Evolutionary conservation across 2,797 vertebrate species (phyloP).

Genomic region (Tachyglossus aculeatus): DNA sequence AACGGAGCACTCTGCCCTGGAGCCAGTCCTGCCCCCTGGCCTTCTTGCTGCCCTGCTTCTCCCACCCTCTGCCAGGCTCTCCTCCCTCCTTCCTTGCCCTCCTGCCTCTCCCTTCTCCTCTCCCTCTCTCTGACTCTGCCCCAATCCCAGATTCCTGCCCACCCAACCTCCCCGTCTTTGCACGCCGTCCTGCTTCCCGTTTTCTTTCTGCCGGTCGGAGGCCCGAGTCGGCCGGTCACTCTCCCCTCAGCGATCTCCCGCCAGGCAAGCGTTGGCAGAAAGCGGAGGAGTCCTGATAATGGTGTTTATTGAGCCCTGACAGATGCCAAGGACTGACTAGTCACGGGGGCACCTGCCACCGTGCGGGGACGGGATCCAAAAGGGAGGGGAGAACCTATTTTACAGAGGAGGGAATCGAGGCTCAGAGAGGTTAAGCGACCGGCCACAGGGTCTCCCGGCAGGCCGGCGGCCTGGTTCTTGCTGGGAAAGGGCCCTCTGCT

Average conservation of each 20-base stretch:
- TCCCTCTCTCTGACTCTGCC: background rate
- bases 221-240: too few species aligned
- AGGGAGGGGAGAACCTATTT: background rate
- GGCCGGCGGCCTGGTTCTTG: background rate
- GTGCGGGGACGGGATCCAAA: too few species aligned
- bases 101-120: background rate
- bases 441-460: background rate
- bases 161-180: too few species aligned
- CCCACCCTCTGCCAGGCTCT: conserved; percentile 25
- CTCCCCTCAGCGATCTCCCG: too few species aligned
- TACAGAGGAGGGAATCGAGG: background rate
- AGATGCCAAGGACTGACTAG: too few species aligned
- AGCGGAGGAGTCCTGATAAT: too few species aligned
- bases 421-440: background rate
- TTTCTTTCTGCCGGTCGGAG: too few species aligned
- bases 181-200: too few species aligned
- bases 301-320: too few species aligned
- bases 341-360: too few species aligned
- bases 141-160: background rate
- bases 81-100: too few species aligned
- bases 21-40: conserved; percentile 66
- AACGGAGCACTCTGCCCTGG: conserved; percentile 46
- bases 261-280: too few species aligned
- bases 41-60: conserved; percentile 56
- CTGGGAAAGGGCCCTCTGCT: background rate